Evolutionary conservation across 2,888 invertebrate species (phyloP).

Genomic region (Heteromyza rotundicornis): DNA sequence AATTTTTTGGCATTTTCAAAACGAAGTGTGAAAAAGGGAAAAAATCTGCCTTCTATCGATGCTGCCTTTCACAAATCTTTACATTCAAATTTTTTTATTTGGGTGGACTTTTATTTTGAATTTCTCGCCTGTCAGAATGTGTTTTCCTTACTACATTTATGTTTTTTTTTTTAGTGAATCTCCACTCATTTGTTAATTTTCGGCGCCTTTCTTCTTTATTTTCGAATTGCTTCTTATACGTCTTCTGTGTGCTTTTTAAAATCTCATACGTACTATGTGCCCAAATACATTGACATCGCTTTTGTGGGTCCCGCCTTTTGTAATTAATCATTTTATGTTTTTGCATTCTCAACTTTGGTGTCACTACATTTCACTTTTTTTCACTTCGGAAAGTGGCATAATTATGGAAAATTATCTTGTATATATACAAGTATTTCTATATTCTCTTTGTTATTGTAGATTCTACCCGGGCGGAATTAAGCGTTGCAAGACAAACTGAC

Average conservation of each 20-base stretch:
- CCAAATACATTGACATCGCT: not conserved
- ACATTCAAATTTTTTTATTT: no score
- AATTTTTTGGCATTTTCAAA: no score
- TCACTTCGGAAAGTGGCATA: not conserved
- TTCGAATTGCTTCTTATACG: not conserved
- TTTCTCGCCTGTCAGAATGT: no score
- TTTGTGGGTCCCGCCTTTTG: not conserved
- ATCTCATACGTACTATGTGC: not conserved
- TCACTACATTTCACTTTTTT: not conserved
- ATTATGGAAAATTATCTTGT: not conserved
- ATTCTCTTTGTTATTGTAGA: not conserved
- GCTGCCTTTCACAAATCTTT: no score
- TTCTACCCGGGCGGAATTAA: not conserved
- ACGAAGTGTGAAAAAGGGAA: no score
- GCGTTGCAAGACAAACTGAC: not conserved
- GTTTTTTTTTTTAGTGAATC: not conserved
- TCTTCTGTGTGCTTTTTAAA: no score
- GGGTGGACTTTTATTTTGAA: no score
- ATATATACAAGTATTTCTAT: not conserved
- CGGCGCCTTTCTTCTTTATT: conserved; percentile 1
- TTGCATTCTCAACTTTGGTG: not conserved
- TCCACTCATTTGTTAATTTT: not conserved
- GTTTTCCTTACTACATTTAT: not conserved
- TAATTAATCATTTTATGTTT: conserved; percentile 13
- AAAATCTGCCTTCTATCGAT: no score